Evolutionary conservation across 2,113 vertebrate species (phyloP).

Genomic region (Glaucidium brasilianum): DNA sequence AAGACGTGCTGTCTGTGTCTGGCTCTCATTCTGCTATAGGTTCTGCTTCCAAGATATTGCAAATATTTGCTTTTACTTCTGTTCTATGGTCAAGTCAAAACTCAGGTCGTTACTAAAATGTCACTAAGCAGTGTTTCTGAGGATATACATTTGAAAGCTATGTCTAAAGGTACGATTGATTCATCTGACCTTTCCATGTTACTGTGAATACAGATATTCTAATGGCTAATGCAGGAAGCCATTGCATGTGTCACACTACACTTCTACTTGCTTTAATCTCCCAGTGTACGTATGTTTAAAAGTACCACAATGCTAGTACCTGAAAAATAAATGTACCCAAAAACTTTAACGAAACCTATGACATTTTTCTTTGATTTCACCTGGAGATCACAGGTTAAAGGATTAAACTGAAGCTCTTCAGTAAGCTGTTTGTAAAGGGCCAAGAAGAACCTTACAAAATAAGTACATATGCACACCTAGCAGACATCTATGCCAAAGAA

Average conservation of each 20-base stretch:
- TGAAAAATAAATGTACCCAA: neutral
- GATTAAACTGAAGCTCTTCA: neutral
- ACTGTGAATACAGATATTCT: neutral
- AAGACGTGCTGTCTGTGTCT: neutral
- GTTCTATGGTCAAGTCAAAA: neutral
- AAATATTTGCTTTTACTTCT: neutral
- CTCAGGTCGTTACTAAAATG: neutral
- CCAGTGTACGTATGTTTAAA: neutral
- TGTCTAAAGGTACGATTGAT: neutral
- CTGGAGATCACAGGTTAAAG: neutral
- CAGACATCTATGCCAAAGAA: neutral
- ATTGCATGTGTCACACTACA: neutral
- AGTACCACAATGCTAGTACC: neutral
- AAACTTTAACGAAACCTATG: neutral
- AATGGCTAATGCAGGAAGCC: neutral
- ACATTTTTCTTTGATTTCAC: neutral
- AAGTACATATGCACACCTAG: neutral
- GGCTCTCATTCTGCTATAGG: neutral
- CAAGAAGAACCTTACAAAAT: neutral
- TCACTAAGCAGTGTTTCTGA: neutral
- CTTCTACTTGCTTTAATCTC: neutral
- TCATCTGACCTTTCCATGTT: neutral
- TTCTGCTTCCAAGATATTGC: neutral
- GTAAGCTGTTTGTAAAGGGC: neutral
- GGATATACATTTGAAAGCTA: neutral